phyloP scores from a whole-genome alignment of 2,888 invertebrate species.

The Rhabditoides inermis region DNA sequence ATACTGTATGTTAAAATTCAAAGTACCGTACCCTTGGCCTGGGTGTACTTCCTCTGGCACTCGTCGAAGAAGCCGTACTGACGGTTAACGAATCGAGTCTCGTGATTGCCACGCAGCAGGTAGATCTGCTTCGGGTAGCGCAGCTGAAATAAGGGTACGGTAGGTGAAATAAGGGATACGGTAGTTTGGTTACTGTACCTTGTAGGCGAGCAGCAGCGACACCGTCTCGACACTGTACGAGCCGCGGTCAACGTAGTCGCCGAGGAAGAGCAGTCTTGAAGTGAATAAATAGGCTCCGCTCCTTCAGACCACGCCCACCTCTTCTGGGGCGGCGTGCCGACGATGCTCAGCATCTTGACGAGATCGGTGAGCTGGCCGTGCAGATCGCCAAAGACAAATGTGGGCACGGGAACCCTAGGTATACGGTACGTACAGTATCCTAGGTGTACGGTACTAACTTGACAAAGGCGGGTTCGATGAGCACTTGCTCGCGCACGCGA shows the following conservation, averaged over 20 bases:
- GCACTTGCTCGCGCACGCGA: conserved; percentile 20
- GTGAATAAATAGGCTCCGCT: background rate
- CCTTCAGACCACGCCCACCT: conserved; percentile 69
- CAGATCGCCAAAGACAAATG: conserved; percentile 68
- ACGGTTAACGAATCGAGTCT: conserved; percentile 22
- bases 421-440: background rate
- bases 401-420: conserved; percentile 1
- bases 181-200: too few relatives aligned
- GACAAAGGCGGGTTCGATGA: conserved; percentile 15
- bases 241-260: conserved; percentile 93
- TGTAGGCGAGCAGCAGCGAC: conserved; percentile 72
- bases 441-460: background rate
- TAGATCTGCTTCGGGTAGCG: conserved; percentile 19
- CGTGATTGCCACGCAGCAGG: conserved; percentile 28
- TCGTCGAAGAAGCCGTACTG: conserved; percentile 30
- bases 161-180: conserved; percentile 52
- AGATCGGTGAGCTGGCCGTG: conserved; percentile 97
- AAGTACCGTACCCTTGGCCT: background rate
- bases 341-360: conserved; percentile 31
- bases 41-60: conserved; percentile 4
- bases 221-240: conserved; percentile 69
- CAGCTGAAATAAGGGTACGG: conserved; percentile 12
- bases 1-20: conserved; percentile 2
- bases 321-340: conserved; percentile 52
- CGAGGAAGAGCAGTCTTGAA: conserved; percentile 68